Evolutionary conservation across 2,888 invertebrate genomes (phyloP).

Genomic region (Punctoribates punctum): DNA sequence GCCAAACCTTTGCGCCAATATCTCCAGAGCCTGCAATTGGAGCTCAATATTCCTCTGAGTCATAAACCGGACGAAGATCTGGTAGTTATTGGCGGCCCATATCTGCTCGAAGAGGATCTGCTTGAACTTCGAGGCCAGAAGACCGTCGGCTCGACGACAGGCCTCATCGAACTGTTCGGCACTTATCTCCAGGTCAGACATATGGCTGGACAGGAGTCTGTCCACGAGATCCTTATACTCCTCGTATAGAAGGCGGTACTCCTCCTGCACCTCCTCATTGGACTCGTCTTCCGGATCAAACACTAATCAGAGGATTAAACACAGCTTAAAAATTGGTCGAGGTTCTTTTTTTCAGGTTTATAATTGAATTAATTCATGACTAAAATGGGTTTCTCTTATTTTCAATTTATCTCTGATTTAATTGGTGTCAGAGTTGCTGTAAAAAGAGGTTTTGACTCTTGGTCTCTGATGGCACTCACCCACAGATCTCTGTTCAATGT

Average conservation of each 20-base stretch:
- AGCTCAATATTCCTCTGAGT: slow-evolving; percentile 84
- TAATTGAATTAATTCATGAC: too few relatives aligned
- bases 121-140: slow-evolving; percentile 37
- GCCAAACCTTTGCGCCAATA: slow-evolving; percentile 70
- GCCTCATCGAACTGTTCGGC: slow-evolving; percentile 82
- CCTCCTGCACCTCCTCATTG: slow-evolving; percentile 59
- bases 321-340: too few relatives aligned
- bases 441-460: too few relatives aligned
- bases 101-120: slow-evolving; percentile 69
- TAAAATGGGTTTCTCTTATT: too few relatives aligned
- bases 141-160: slow-evolving; percentile 55
- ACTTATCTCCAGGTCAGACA: slow-evolving; percentile 82
- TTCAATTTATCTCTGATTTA: too few relatives aligned
- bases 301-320: too few relatives aligned
- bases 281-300: slow-evolving; percentile 69
- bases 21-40: slow-evolving; percentile 79
- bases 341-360: too few relatives aligned
- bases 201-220: slow-evolving; percentile 80
- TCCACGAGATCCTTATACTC: slow-evolving; percentile 86
- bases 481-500: slow-evolving; percentile 86
- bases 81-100: slow-evolving; percentile 87
- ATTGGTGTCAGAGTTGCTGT: too few relatives aligned
- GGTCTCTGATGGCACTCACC: slow-evolving; percentile 62
- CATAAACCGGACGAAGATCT: slow-evolving; percentile 88
- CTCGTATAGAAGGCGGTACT: slow-evolving; percentile 72